Evolutionary conservation across 2,888 invertebrate genomes (phyloP), one percentile per base, ranked within the genome.

Genomic region (Candidula unifasciata): DNA sequence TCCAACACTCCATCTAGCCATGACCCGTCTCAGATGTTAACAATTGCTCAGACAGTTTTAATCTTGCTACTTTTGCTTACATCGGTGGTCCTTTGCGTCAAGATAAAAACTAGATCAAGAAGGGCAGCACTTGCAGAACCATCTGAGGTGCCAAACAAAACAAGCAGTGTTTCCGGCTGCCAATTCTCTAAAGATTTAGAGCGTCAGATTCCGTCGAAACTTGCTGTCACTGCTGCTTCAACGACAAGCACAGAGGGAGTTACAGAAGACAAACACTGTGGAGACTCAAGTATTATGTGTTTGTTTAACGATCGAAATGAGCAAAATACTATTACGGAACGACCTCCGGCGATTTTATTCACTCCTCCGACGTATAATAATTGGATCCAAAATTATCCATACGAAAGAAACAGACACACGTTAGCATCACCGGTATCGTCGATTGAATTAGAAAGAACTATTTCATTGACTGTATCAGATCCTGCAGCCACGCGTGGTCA

Each of bases 301-400:
- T 73, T 73, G n/a, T 52, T 44, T 52, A 44, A 52, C 27, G 73
- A 73, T 13, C 73, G 52, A 6, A 73, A 73, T 44, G 44, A 73
- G 74, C 74, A 74, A 54, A 74, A 74, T 30, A 21, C 21, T 0
- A 27, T 30, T 18, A 5, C 6, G 18, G 54, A 74, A 30, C 74
- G 10, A 27, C 21, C 52, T 16, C 30, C 74, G 30, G 8, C 30
- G 27, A 74, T 74, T 1, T 3, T 2, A 18, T 74, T 57, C 2
- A 16, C 74, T 30, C 30, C 74, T 2, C 1, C 18, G 18, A 54
- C 6, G 1, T 54, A 54, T 30, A 54, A 52, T 0, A 74, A 27
- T 10, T 33, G n/a, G 27, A 30, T 16, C 21, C 30, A 30, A 13
- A 44, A 52, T 27, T 27, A 16, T 10, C 37, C 21, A 44, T 44